Conservation (phyloP, 2,797 vertebrate genomes). For the Acanthopagrus latus region DNA sequence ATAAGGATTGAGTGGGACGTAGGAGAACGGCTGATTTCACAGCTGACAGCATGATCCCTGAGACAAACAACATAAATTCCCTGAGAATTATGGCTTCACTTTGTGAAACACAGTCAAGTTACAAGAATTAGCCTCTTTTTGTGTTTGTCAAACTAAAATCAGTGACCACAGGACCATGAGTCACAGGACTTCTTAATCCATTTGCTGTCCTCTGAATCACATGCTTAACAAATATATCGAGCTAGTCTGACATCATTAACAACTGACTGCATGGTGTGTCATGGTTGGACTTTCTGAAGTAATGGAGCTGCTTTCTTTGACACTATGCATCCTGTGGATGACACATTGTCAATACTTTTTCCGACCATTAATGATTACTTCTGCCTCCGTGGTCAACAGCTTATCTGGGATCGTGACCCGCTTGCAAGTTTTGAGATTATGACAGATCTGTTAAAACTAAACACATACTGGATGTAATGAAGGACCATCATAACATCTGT, state of each 20-base stretch:
- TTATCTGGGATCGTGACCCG: conserved; percentile 6
- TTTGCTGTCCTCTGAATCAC: conserved; percentile 37
- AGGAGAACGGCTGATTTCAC: neutral
- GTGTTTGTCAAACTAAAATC: conserved; percentile 11
- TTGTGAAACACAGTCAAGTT: neutral
- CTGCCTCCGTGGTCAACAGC: neutral
- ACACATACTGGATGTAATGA: too few species aligned
- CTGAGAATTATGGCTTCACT: neutral
- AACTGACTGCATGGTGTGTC: conserved; percentile 4
- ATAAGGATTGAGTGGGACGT: neutral
- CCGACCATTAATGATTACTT: neutral
- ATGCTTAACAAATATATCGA: conserved; percentile 22
- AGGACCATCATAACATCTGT: too few species aligned
- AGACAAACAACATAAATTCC: neutral
- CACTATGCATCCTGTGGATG: neutral
- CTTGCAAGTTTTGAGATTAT: neutral
- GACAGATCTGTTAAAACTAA: neutral
- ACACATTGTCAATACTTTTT: conserved; percentile 17
- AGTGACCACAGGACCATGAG: conserved; percentile 21
- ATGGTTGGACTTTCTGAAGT: neutral
- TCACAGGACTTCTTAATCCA: conserved; percentile 34
- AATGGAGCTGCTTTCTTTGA: conserved; percentile 4
- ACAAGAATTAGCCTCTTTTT: neutral
- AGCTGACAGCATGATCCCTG: neutral
- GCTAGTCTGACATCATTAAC: conserved; percentile 11